Evolutionary conservation across 2,113 vertebrate species (phyloP).

Genomic region (Phalacrocorax aristotelis): DNA sequence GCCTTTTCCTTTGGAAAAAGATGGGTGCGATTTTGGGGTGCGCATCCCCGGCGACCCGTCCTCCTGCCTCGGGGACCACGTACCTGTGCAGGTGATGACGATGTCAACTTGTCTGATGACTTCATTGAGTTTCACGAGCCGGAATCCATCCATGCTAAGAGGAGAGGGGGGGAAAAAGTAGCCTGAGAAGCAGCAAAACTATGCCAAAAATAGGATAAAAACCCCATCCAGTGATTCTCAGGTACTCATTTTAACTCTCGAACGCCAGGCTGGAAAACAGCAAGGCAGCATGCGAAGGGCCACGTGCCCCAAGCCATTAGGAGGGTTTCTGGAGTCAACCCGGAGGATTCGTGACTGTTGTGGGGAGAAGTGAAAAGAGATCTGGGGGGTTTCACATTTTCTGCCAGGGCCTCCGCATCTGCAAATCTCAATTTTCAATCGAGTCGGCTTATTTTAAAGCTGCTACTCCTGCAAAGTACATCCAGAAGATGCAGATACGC

Average conservation of each 20-base stretch:
- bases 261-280: not conserved
- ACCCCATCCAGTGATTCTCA: no score
- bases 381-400: not conserved
- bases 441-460: not conserved
- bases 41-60: fast-evolving
- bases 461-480: not conserved
- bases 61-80: not conserved
- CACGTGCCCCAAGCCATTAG: fast-evolving
- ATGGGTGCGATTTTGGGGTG: fast-evolving
- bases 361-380: not conserved
- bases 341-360: not conserved
- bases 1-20: not conserved
- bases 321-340: not conserved
- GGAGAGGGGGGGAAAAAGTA: not conserved
- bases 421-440: fast-evolving
- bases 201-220: not conserved
- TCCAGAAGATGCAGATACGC: fast-evolving
- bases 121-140: constrained; percentile 95
- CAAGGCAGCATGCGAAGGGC: not conserved
- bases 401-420: not conserved
- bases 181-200: not conserved
- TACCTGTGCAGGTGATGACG: constrained; percentile 98
- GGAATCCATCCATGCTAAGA: constrained; percentile 96
- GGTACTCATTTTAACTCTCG: fast-evolving
- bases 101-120: constrained; percentile 98